phyloP scores from a whole-genome alignment of 2,888 invertebrate species.

The Allygus modestus region DNA sequence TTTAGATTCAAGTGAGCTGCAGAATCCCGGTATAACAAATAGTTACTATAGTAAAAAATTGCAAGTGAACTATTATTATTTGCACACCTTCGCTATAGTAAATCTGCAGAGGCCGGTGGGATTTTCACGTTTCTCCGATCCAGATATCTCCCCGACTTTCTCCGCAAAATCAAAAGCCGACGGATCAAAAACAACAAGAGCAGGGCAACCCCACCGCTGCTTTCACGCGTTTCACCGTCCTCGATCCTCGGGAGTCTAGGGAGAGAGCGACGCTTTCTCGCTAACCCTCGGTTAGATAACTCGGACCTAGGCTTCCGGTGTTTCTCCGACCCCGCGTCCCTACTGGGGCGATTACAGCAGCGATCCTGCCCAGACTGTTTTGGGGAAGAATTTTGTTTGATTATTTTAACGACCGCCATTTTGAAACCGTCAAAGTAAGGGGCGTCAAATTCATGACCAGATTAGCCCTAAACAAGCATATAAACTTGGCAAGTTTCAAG shows the following conservation, averaged over 20 bases:
- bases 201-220: background rate
- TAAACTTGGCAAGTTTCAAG: too few relatives aligned
- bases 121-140: background rate
- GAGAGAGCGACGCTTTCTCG: conserved; percentile 24
- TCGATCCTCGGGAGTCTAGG: background rate
- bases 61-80: too few relatives aligned
- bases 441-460: too few relatives aligned
- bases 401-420: too few relatives aligned
- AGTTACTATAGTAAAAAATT: too few relatives aligned
- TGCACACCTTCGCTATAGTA: too few relatives aligned
- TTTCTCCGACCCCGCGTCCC: conserved; percentile 6
- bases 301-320: conserved; percentile 11
- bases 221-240: background rate
- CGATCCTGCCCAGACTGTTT: background rate
- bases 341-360: background rate
- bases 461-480: too few relatives aligned
- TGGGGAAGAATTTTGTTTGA: too few relatives aligned
- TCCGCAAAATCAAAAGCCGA: conserved; percentile 29
- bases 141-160: conserved; percentile 21
- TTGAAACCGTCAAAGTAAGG: too few relatives aligned
- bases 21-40: too few relatives aligned
- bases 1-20: too few relatives aligned
- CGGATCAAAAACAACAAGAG: conserved; percentile 10
- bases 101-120: background rate
- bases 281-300: conserved; percentile 21